Conservation (phyloP, 2,113 vertebrate genomes). For the Lipotes vexillifer region DNA sequence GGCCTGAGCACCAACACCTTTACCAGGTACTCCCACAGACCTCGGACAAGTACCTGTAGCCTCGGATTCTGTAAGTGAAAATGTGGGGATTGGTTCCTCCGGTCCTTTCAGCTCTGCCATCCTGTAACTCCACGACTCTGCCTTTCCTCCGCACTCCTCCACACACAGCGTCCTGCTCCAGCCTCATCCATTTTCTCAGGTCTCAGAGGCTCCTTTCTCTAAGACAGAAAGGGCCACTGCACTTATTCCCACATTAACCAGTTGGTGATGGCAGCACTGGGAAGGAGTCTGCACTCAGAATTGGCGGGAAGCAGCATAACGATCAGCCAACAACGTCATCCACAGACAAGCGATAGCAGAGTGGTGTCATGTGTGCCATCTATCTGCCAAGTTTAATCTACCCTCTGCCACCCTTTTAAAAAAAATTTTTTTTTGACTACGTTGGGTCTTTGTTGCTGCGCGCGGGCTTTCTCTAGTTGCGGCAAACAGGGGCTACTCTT, state of each 20-base stretch:
- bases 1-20: background rate
- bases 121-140: too few species aligned
- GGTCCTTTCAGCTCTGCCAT: background rate
- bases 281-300: background rate
- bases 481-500: too few species aligned
- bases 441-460: too few species aligned
- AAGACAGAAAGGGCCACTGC: background rate
- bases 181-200: background rate
- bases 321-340: background rate
- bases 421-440: too few species aligned
- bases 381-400: background rate
- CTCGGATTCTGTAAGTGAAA: background rate
- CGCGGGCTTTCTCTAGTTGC: too few species aligned
- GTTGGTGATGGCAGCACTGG: background rate
- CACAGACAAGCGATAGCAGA: background rate
- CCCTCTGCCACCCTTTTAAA: too few species aligned
- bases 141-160: background rate
- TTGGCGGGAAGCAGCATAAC: background rate
- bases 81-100: background rate
- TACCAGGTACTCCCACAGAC: background rate
- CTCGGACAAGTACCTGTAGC: background rate
- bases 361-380: accelerated
- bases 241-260: background rate
- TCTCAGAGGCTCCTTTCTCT: background rate
- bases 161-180: background rate